These are phyloP conservation scores for Caerostris darwini DNA, from an alignment of 1,140 invertebrate species.

Conservation along the genomic window DNA sequence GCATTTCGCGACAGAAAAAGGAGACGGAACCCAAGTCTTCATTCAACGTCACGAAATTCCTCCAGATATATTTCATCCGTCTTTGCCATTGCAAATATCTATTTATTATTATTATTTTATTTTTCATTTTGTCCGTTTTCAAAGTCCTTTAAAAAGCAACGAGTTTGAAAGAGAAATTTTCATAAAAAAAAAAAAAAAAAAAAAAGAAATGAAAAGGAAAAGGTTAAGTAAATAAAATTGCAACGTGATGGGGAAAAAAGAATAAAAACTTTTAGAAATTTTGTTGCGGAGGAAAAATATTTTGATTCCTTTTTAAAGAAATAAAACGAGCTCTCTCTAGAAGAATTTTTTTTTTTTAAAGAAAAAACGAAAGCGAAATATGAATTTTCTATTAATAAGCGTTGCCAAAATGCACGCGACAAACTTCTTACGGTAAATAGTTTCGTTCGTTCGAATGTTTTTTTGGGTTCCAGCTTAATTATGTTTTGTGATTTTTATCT, in stretches of 20 bases:
- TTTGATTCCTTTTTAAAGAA: constrained; percentile 11
- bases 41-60: constrained; percentile 18
- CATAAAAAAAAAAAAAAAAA: background rate
- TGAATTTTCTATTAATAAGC: constrained; percentile 43
- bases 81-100: background rate
- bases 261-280: constrained; percentile 2
- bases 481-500: background rate
- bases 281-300: background rate
- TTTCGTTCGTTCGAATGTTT: background rate
- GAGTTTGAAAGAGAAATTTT: background rate
- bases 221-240: constrained; percentile 29
- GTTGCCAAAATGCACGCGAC: constrained; percentile 23
- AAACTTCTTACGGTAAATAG: constrained; percentile 4
- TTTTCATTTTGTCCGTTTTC: background rate
- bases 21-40: background rate
- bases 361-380: background rate
- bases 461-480: background rate
- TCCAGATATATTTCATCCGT: background rate
- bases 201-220: background rate
- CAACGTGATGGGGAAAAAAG: background rate
- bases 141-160: background rate
- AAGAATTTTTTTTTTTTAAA: background rate
- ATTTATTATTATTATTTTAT: background rate
- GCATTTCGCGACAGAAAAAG: background rate
- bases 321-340: background rate